Evolutionary conservation across 1,140 invertebrate species (phyloP).

Genomic region (Zaprionus davidi): DNA sequence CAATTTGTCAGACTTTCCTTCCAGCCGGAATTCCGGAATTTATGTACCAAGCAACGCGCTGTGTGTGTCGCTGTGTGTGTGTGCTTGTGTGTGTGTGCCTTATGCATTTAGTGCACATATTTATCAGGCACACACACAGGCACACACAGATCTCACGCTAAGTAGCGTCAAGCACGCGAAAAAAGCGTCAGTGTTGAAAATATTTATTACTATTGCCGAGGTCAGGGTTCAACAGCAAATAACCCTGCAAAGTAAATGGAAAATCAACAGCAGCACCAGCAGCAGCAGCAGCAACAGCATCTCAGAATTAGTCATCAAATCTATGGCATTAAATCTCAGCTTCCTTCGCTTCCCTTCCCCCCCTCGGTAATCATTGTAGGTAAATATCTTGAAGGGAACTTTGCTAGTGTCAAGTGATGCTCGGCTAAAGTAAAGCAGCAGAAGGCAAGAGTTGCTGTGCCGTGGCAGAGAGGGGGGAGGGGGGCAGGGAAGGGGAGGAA

Average conservation of each 20-base stretch:
- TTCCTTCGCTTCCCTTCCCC: neutral
- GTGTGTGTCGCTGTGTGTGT: neutral
- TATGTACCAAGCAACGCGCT: constrained; percentile 10
- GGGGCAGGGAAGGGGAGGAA: no score
- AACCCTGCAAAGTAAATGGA: neutral
- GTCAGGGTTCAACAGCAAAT: constrained; percentile 20
- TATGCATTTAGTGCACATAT: constrained; percentile 5
- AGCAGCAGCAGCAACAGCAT: neutral
- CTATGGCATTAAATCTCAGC: constrained; percentile 1
- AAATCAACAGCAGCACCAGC: neutral
- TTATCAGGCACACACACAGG: neutral
- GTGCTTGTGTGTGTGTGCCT: constrained; percentile 6
- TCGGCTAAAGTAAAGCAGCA: neutral
- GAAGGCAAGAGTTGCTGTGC: constrained; percentile 6
- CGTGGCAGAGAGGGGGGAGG: no score
- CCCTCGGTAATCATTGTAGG: neutral
- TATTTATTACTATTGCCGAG: constrained; percentile 45
- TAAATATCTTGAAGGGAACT: constrained; percentile 3
- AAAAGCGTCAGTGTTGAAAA: constrained; percentile 24
- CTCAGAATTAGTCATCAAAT: neutral
- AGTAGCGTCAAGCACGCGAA: constrained; percentile 30
- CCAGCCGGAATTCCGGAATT: constrained; percentile 39
- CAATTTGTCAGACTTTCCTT: constrained; percentile 37
- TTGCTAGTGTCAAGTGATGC: constrained; percentile 36
- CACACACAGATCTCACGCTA: constrained; percentile 1